phyloP scores from a whole-genome alignment of 2,888 invertebrate genomes.

The Sicus ferrugineus region DNA sequence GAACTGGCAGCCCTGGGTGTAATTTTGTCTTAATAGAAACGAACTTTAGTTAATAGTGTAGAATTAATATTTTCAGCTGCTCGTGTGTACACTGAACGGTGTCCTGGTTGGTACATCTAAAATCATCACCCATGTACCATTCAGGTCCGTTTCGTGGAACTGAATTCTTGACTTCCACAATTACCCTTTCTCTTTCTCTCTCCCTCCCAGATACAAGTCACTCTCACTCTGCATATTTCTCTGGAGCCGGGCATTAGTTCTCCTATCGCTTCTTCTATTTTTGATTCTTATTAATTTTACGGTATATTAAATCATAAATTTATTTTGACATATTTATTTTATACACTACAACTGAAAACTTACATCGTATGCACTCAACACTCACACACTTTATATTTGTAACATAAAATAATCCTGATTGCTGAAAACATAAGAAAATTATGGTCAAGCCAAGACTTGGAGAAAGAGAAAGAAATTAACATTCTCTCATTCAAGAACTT shows the following conservation, averaged over 20 bases:
- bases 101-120: too few relatives aligned
- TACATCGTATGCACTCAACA: slow-evolving; percentile 19
- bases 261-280: slow-evolving; percentile 22
- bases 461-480: slow-evolving; percentile 8
- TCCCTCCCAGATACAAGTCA: slow-evolving; percentile 33
- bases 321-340: slow-evolving; percentile 34
- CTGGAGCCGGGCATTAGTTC: slow-evolving; percentile 32
- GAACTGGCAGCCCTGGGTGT: too few relatives aligned
- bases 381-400: slow-evolving; percentile 24
- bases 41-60: too few relatives aligned
- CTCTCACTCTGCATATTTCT: slow-evolving; percentile 33
- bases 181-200: slow-evolving; percentile 19
- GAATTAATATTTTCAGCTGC: too few relatives aligned
- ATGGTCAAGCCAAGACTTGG: slow-evolving; percentile 24
- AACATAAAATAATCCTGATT: slow-evolving; percentile 20
- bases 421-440: slow-evolving; percentile 23
- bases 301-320: slow-evolving; percentile 30
- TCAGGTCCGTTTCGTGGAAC: not conserved
- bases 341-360: slow-evolving; percentile 16
- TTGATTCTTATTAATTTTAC: slow-evolving; percentile 27
- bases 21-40: too few relatives aligned
- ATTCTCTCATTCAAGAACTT: slow-evolving; percentile 26
- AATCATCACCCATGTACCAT: too few relatives aligned
- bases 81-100: too few relatives aligned
- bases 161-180: slow-evolving; percentile 5